phyloP scores from a whole-genome alignment of 2,797 vertebrate genomes.

The Rhodeus uyekii region DNA sequence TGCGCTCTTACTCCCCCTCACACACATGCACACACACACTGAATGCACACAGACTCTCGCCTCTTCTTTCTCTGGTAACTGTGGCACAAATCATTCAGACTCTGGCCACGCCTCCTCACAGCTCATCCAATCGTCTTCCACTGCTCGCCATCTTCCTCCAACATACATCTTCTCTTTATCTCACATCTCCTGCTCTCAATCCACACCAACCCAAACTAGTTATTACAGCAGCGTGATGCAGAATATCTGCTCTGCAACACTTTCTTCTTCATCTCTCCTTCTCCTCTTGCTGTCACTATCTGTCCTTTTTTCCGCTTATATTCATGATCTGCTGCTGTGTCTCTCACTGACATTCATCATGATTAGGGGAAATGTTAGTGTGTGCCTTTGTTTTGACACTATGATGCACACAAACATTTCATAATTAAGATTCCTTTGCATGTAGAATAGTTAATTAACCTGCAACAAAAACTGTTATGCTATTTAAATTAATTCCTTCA shows the following conservation, averaged over 20 bases:
- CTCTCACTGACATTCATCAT: conserved; percentile 7
- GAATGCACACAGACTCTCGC: conserved; percentile 55
- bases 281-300: neutral
- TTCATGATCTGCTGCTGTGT: neutral
- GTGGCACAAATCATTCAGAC: conserved; percentile 71
- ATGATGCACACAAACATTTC: neutral
- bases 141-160: conserved; percentile 60
- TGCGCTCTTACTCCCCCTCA: conserved; percentile 54
- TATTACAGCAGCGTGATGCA: conserved; percentile 39
- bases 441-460: neutral
- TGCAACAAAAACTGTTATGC: neutral
- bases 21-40: conserved; percentile 43
- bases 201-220: conserved; percentile 13
- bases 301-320: neutral
- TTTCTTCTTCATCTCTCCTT: neutral
- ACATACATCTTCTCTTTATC: conserved; percentile 18
- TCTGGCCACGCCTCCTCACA: conserved; percentile 68
- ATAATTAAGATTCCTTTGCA: neutral
- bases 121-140: conserved; percentile 66
- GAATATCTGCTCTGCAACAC: conserved; percentile 19
- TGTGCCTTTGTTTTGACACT: conserved; percentile 6
- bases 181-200: neutral
- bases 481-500: neutral
- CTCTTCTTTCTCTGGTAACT: conserved; percentile 60
- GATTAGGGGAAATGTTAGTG: conserved; percentile 3